Conservation (phyloP, 2,888 invertebrate species). For the Campoletis raptor region DNA sequence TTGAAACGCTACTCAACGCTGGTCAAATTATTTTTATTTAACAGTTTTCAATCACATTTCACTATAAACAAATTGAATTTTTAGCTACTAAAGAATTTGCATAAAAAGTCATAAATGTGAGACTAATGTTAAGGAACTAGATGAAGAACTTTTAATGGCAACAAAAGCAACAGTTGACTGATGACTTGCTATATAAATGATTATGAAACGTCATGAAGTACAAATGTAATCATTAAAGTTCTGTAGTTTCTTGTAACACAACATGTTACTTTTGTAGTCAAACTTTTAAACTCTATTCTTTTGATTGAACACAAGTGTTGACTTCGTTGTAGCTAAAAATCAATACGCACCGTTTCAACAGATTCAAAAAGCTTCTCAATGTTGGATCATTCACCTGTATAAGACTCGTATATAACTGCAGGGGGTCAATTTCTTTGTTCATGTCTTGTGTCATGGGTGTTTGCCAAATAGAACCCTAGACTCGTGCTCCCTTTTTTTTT, state of each 20-base stretch:
- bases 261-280: slow-evolving; percentile 16
- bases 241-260: neutral
- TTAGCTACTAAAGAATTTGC: no score
- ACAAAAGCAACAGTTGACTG: neutral
- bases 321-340: slow-evolving; percentile 38
- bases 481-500: slow-evolving; percentile 67
- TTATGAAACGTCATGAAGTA: neutral
- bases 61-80: no score
- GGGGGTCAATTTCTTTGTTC: slow-evolving; percentile 72
- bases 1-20: neutral
- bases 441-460: slow-evolving; percentile 78
- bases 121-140: no score
- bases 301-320: neutral
- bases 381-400: slow-evolving; percentile 65
- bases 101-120: no score
- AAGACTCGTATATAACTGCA: slow-evolving; percentile 51
- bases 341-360: slow-evolving; percentile 30
- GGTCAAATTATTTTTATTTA: neutral
- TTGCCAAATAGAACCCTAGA: slow-evolving; percentile 83
- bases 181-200: neutral
- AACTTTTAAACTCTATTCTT: slow-evolving; percentile 7
- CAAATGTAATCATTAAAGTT: neutral
- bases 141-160: neutral
- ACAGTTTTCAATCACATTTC: no score
- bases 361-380: slow-evolving; percentile 41